Evolutionary conservation across 2,113 vertebrate species (phyloP).

Genomic region (Daubentonia madagascariensis): DNA sequence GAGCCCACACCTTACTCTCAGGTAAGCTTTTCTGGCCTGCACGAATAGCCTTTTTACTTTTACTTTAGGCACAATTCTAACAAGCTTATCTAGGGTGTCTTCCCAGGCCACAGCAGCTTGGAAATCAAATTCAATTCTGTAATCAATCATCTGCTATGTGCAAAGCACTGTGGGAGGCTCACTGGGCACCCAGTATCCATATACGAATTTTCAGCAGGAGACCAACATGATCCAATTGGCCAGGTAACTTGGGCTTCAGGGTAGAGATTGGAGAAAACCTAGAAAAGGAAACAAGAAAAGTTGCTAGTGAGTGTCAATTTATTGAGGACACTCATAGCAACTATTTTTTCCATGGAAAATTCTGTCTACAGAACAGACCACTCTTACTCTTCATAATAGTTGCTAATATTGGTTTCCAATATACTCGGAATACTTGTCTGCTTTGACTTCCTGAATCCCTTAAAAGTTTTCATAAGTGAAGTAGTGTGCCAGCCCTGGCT

Average conservation of each 20-base stretch:
- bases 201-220: neutral
- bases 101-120: neutral
- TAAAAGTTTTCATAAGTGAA: neutral
- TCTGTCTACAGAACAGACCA: constrained; percentile 3
- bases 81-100: neutral
- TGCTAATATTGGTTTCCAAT: constrained; percentile 27
- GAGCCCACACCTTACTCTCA: neutral
- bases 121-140: neutral
- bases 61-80: neutral
- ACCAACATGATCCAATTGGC: neutral
- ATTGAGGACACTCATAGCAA: neutral
- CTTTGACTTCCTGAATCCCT: neutral
- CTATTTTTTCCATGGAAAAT: constrained; percentile 55
- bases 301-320: neutral
- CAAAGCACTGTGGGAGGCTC: neutral
- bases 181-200: neutral
- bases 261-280: neutral
- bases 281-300: neutral
- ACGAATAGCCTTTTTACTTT: neutral
- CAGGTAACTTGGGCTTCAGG: neutral
- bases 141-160: neutral
- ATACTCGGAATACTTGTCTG: neutral
- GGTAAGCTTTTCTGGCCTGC: neutral
- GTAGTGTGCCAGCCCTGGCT: neutral
- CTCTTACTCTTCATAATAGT: constrained; percentile 8